Evolutionary conservation across 53 echinoderm and acorn worm genomes (phyloP).

Genomic region (Henricia sp.): DNA sequence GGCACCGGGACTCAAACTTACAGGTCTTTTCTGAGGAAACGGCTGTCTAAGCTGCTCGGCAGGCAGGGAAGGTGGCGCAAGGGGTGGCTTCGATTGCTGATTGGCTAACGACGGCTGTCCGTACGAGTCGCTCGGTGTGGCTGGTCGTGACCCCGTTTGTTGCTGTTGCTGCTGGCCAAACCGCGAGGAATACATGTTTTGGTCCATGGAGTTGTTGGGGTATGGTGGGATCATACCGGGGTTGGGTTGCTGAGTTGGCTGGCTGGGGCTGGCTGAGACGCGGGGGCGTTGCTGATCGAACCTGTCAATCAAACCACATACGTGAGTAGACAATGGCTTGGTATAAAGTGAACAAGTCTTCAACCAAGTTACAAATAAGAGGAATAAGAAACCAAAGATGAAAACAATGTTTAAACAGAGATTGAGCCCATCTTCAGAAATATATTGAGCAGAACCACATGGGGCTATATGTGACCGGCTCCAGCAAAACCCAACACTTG

Average conservation of each 20-base stretch:
- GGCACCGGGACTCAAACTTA: constrained; percentile 65
- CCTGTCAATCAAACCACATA: constrained; percentile 17
- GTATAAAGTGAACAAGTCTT: too few species aligned
- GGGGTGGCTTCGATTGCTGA: constrained; percentile 69
- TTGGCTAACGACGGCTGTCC: constrained; percentile 34
- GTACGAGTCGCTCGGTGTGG: constrained; percentile 76
- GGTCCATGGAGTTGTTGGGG: constrained; percentile 69
- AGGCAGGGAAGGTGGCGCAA: constrained; percentile 54
- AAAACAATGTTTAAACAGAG: too few species aligned
- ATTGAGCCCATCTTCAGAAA: too few species aligned
- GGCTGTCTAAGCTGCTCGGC: constrained; percentile 78
- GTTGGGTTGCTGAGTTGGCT: constrained; percentile 36
- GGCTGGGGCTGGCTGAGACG: constrained; percentile 70
- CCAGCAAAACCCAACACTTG: too few species aligned
- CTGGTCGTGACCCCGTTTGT: constrained; percentile 67
- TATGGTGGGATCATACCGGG: constrained; percentile 69
- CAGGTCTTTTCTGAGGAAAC: constrained; percentile 96
- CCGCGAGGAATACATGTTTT: constrained; percentile 66
- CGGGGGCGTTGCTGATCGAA: constrained; percentile 68
- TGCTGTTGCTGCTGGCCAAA: constrained; percentile 43
- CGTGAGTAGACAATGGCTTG: too few species aligned
- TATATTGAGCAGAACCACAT: not conserved
- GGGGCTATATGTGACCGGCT: too few species aligned
- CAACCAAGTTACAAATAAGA: too few species aligned
- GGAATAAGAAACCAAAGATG: too few species aligned